Conservation (phyloP, 2,888 invertebrate genomes). For the Spodoptera picta region DNA sequence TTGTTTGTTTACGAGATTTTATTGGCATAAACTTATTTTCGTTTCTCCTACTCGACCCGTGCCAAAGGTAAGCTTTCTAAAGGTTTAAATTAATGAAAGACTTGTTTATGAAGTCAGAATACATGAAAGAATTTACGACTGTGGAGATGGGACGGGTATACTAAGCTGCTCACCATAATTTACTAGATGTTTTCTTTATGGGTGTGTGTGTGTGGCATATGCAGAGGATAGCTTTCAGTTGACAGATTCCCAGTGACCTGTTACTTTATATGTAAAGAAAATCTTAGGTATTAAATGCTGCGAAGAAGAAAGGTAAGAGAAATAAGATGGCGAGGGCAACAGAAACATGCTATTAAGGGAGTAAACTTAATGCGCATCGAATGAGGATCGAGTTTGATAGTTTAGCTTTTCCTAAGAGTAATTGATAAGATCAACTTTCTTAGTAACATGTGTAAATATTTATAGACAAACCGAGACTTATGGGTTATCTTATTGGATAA, state of each 20-base stretch:
- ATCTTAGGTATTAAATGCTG: constrained; percentile 1
- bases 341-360: too few relatives aligned
- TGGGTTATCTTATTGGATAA: neutral
- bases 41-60: constrained; percentile 40
- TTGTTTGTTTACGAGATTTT: constrained; percentile 62
- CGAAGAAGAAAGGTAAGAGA: too few relatives aligned
- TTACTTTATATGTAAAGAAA: constrained; percentile 28
- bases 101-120: constrained; percentile 30
- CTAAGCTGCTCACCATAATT: constrained; percentile 19
- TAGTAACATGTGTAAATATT: constrained; percentile 17
- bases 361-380: too few relatives aligned
- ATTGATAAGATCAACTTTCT: constrained; percentile 17
- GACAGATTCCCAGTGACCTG: constrained; percentile 6
- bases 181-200: constrained; percentile 14
- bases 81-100: constrained; percentile 37
- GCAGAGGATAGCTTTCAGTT: constrained; percentile 19
- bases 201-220: constrained; percentile 6
- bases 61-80: constrained; percentile 55
- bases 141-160: constrained; percentile 19
- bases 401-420: too few relatives aligned
- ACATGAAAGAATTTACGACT: constrained; percentile 37
- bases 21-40: constrained; percentile 57
- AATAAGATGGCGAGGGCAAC: too few relatives aligned
- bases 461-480: constrained; percentile 22
- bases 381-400: too few relatives aligned